phyloP scores from a whole-genome alignment of 2,888 invertebrate species.

The Luperina testacea region DNA sequence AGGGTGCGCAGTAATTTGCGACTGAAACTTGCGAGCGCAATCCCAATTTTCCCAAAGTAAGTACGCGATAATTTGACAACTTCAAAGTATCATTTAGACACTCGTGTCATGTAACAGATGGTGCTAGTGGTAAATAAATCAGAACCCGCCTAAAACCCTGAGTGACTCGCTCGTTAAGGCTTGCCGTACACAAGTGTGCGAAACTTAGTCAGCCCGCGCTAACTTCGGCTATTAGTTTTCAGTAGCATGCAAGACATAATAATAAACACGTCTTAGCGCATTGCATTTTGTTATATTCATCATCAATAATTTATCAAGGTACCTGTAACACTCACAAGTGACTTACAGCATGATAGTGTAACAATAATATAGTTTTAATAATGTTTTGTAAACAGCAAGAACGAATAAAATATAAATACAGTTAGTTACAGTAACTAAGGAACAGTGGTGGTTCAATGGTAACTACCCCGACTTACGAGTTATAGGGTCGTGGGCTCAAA shows the following conservation, averaged over 20 bases:
- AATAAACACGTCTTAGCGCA: constrained; percentile 64
- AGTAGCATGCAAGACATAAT: constrained; percentile 64
- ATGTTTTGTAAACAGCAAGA: background rate
- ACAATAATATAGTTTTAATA: background rate
- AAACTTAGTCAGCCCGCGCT: constrained; percentile 70
- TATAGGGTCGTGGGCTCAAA: no score
- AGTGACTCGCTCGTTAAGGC: constrained; percentile 83
- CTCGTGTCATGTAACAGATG: constrained; percentile 83
- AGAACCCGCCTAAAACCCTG: constrained; percentile 78
- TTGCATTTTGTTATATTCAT: constrained; percentile 16
- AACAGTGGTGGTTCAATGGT: no score
- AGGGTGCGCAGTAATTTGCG: constrained; percentile 62
- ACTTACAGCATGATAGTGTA: background rate
- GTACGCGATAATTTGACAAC: constrained; percentile 86
- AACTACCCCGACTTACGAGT: no score
- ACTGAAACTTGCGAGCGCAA: constrained; percentile 61
- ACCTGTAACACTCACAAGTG: background rate
- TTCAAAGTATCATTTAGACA: constrained; percentile 86
- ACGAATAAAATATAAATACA: background rate
- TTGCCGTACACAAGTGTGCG: constrained; percentile 71
- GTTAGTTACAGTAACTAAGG: no score
- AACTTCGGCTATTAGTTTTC: constrained; percentile 76
- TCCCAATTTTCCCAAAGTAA: constrained; percentile 75
- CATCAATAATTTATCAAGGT: background rate
- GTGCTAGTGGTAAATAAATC: constrained; percentile 85